Base-by-base conservation (phyloP, 2,113 vertebrate genomes). In the Ondatra zibethicus region DNA sequence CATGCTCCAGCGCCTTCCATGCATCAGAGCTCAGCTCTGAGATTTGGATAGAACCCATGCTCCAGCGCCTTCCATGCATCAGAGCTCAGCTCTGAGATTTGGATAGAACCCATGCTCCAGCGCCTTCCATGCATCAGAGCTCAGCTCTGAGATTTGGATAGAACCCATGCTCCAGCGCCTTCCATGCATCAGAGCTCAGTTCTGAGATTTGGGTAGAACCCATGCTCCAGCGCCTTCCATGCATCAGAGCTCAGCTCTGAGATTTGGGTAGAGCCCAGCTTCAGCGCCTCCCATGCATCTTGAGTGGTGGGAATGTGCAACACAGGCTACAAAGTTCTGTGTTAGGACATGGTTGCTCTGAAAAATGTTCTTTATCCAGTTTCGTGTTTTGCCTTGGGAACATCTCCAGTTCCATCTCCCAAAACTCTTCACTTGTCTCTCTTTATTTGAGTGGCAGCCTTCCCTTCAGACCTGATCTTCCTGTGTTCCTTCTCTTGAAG, bases 321-420 rank as follows among this genome's bases (percentile, higher is more conserved):
- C 19, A 52, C 7, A 17, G 16, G 2, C 3, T 70, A 45, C 16
- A 70, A 80, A 81, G 33, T 68, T 47, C 33, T 91, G 27, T 25
- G 14, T 52, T 73, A 77, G n/a, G n/a, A 92, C 12, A 39, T 50
- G 31, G 17, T 5, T 80, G n/a, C 31, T 86, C 70, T 63, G n/a
- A 89, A 77, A 72, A 65, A 36, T 10, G 9, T 72, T 93, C 52
- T 86, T 89, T 45, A 65, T 89, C 75, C 45, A 19, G 0, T 86
- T 80, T 72, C 63, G 42, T 82, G 75, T 86, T 89, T 58, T 61
- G 55, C n/a, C 90, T 87, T 91, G 84, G 88, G 84, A 89, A 78
- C 14, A 7, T 50, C 45, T 91, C 58, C 58, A 89, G 42, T 5
- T 36, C 77, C 19, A 42, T 39, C 25, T 93, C 17, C 50, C 31